Conservation (phyloP, 2,888 invertebrate species). For the Alloscopus bannaensis region DNA sequence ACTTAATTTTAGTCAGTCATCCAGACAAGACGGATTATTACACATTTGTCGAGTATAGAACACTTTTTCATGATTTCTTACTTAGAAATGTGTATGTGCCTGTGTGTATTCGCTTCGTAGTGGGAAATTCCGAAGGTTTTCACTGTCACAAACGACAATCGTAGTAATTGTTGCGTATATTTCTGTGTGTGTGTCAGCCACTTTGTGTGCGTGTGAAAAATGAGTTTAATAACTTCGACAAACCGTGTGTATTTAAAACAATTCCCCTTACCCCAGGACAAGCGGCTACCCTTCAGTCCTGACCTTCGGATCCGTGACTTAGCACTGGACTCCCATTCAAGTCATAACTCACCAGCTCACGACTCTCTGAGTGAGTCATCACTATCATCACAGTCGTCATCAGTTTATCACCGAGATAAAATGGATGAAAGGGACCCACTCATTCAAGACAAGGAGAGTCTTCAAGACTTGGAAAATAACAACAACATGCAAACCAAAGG, state of each 20-base stretch:
- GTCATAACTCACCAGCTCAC: not conserved
- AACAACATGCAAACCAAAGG: constrained; percentile 32
- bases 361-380: constrained; percentile 31
- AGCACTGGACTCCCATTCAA: not conserved
- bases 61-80: no score
- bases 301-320: not conserved
- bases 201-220: not conserved
- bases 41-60: no score
- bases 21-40: no score
- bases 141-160: no score
- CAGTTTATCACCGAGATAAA: constrained; percentile 3
- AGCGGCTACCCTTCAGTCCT: not conserved
- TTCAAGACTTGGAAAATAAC: constrained; percentile 59
- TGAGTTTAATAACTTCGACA: not conserved
- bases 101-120: no score
- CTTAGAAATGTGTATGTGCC: constrained; percentile 1
- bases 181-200: not conserved
- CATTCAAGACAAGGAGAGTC: constrained; percentile 25
- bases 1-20: no score
- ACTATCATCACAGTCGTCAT: constrained; percentile 1
- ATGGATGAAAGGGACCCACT: constrained; percentile 32
- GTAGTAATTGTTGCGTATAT: no score
- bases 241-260: constrained; percentile 29
- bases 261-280: constrained; percentile 33
- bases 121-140: no score